Conservation (phyloP, 2,797 vertebrate genomes). For the Pseudochirops cupreus region DNA sequence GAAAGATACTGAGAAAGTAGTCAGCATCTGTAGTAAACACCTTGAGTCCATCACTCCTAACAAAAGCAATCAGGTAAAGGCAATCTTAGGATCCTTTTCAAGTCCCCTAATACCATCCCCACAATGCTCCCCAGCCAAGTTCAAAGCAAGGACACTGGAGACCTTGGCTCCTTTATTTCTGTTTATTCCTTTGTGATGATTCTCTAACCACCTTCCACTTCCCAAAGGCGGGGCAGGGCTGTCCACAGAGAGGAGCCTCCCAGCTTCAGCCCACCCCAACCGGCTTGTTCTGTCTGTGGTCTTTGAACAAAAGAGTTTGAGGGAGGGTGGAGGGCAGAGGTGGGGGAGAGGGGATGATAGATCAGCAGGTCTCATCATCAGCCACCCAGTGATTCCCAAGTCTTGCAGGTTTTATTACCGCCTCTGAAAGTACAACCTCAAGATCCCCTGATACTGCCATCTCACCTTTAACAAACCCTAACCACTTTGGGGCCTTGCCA, state of each 20-base stretch:
- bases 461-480: background rate
- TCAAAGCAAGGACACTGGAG: background rate
- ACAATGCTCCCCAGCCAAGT: background rate
- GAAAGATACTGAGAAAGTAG: conserved; percentile 94
- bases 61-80: conserved; percentile 94
- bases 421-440: background rate
- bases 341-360: background rate
- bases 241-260: conserved; percentile 24
- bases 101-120: background rate
- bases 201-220: conserved; percentile 13
- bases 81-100: background rate
- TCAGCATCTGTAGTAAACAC: conserved; percentile 95
- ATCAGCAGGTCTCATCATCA: background rate
- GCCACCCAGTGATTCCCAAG: background rate
- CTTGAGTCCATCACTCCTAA: conserved; percentile 95
- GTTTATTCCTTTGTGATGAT: conserved; percentile 44
- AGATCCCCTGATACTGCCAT: background rate
- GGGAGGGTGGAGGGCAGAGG: background rate
- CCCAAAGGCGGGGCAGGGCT: conserved; percentile 46
- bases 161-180: conserved; percentile 7
- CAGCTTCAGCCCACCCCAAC: conserved; percentile 1
- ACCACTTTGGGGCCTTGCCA: background rate
- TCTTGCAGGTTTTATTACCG: background rate
- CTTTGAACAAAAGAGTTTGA: conserved; percentile 78
- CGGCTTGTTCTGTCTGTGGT: conserved; percentile 66